Base-by-base conservation (phyloP, 2,888 invertebrate species). In the Bombylius discolor region DNA sequence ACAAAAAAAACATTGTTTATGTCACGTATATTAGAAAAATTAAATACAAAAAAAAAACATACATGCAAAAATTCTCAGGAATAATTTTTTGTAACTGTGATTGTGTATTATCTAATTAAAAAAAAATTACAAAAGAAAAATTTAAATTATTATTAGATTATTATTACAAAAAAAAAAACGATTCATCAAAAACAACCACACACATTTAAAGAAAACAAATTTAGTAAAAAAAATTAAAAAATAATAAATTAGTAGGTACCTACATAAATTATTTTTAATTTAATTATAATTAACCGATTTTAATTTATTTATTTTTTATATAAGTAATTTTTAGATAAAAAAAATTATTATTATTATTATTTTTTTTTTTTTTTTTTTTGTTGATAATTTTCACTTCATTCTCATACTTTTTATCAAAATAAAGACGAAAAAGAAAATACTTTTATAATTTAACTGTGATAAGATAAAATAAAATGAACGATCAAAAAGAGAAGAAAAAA, bases 361-460 rank as follows among this genome's bases (percentile, higher is more conserved):
- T 23, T 23, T 23, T 23, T 23, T 23, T 23, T 1, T 23, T 23
- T 23, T 23, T 23, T 23, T 23, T 23, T 1, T 23, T 23, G 3
- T 23, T 23, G 23, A 23, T 23, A 23, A 23, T 23, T 23, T 23
- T 23, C 23, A 23, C 23, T 23, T 23, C 23, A 23, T 23, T 23
- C 23, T 23, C 23, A 23, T 23, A 23, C 23, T 23, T 23, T 23
- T 23, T 23, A 23, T 23, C 23, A 23, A 23, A 23, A 23, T 23
- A 23, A 23, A 23, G 23, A 23, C 23, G 23, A 23, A 23, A 23
- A 23, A 23, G 1, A 23, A 23, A 23, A 23, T 23, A 70, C 71
- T 69, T 69, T 70, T 70, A 71, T 71, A 71, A 72, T 71, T 72
- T 72, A 71, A 71, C 71, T 71, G 71, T 71, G 71, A 72, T 71